Conservation (phyloP, 64 coral and sea anemone genomes). For the Montipora efflorescens region DNA sequence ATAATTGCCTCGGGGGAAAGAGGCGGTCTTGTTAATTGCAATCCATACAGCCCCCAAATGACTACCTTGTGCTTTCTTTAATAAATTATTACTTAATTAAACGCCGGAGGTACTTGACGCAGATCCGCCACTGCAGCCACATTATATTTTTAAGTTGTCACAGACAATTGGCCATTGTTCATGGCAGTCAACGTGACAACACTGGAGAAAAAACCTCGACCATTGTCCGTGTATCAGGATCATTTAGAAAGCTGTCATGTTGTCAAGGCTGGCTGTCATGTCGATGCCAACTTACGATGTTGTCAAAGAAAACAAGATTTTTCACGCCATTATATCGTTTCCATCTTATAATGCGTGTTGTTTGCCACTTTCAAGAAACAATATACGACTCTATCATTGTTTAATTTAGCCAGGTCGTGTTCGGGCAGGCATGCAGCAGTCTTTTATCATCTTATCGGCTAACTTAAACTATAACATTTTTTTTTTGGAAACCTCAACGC, state of each 20-base stretch:
- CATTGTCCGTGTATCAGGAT: neutral
- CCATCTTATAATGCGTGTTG: neutral
- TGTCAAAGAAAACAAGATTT: conserved; percentile 13
- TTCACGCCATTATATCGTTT: neutral
- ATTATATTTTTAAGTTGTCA: neutral
- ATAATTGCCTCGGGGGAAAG: too few species aligned
- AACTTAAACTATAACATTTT: neutral
- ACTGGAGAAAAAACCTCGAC: neutral
- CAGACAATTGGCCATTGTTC: neutral
- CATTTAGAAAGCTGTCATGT: neutral
- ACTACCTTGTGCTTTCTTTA: too few species aligned
- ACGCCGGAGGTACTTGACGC: neutral
- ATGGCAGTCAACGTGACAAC: neutral
- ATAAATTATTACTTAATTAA: neutral
- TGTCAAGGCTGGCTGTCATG: neutral
- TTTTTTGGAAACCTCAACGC: neutral
- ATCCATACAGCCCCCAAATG: too few species aligned
- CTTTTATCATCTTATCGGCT: neutral
- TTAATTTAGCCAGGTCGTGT: neutral
- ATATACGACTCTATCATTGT: conserved; percentile 7
- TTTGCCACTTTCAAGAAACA: neutral
- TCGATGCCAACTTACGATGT: neutral
- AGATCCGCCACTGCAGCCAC: neutral
- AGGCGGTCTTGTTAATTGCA: too few species aligned
- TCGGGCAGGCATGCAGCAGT: neutral